Conservation (phyloP, 1,140 invertebrate species). For the Heliconius congener region DNA sequence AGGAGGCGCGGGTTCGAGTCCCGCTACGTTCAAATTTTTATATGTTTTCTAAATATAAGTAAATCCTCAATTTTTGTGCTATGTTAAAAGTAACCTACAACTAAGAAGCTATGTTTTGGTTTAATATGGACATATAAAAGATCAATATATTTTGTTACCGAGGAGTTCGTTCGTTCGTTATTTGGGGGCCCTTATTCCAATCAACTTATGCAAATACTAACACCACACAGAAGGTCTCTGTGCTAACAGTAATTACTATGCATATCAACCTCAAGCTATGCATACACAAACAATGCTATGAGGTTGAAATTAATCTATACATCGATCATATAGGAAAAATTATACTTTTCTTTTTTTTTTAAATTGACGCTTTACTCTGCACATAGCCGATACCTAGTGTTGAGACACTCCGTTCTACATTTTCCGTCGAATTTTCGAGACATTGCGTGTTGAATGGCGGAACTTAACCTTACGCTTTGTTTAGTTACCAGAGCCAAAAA, state of each 20-base stretch:
- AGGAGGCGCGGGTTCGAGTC: no score
- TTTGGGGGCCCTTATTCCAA: slow-evolving; percentile 26
- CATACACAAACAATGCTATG: slow-evolving; percentile 30
- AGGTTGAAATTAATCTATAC: not conserved
- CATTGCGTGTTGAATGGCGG: no score
- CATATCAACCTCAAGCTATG: slow-evolving; percentile 27
- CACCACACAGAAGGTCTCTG: slow-evolving; percentile 30
- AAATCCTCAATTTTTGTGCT: not conserved
- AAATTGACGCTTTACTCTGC: no score
- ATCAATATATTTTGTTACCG: slow-evolving; percentile 4
- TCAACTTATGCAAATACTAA: slow-evolving; percentile 37
- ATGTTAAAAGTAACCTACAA: not conserved
- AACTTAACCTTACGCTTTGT: no score
- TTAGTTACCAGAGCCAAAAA: no score
- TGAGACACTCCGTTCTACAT: no score
- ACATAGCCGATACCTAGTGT: no score
- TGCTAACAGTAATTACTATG: slow-evolving; percentile 33
- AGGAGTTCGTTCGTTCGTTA: not conserved
- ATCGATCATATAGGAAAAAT: not conserved
- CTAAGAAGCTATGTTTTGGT: not conserved
- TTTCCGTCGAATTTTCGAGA: no score
- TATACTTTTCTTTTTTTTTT: no score
- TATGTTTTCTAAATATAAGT: no score
- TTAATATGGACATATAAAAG: not conserved
- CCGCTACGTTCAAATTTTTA: no score